Percentiles rank a stretch among this genome's conserved stretches.
These are phyloP conservation scores for Orestias chungarensis DNA, from an alignment of 2,797 vertebrate genomes.

Conservation along the genomic window DNA sequence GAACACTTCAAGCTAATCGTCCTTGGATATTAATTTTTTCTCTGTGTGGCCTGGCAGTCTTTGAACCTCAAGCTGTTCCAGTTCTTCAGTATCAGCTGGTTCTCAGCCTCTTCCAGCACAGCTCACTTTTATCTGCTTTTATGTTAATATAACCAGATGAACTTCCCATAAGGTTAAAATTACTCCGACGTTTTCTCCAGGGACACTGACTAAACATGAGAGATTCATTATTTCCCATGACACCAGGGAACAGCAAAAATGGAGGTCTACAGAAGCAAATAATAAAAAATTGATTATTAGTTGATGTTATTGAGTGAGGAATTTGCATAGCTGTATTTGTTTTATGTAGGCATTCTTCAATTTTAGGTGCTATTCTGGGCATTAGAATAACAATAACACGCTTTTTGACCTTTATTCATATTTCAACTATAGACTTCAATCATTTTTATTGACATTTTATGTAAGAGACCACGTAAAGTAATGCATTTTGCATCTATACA, in stretches of 20 bases:
- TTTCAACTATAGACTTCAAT: not conserved
- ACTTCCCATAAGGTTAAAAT: not conserved
- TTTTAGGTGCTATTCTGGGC: not conserved
- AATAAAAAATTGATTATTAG: not conserved
- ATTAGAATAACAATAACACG: not conserved
- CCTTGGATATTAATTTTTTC: constrained; percentile 4
- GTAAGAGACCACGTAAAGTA: not conserved
- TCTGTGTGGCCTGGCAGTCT: constrained; percentile 8
- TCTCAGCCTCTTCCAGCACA: not conserved
- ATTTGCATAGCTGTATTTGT: not conserved
- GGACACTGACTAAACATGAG: not conserved
- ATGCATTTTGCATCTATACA: not conserved
- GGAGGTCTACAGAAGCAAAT: not conserved
- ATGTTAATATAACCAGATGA: not conserved
- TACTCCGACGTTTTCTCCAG: not conserved
- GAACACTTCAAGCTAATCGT: constrained; percentile 11
- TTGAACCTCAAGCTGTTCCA: constrained; percentile 9
- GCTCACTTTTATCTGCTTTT: constrained; percentile 4
- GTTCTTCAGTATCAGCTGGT: constrained; percentile 1
- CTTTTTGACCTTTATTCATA: not conserved
- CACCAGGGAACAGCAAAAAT: not conserved
- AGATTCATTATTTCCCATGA: not conserved
- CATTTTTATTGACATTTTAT: not conserved
- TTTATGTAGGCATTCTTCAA: not conserved
- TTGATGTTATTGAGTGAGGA: not conserved